These are phyloP conservation scores for Melitaea athalia DNA, from an alignment of 2,888 invertebrate species.

Conservation along the genomic window DNA sequence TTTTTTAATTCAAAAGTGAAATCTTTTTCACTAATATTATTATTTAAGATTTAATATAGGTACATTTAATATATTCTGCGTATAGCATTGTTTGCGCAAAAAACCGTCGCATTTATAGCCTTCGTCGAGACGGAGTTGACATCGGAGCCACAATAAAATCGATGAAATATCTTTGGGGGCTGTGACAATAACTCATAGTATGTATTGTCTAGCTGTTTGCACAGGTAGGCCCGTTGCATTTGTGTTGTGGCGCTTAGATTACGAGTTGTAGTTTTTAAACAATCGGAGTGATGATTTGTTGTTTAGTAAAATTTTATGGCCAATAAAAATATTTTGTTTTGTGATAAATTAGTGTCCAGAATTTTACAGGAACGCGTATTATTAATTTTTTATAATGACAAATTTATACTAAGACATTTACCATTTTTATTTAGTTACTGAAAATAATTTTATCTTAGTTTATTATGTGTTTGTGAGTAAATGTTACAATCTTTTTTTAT, in stretches of 20 bases:
- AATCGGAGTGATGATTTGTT: constrained; percentile 38
- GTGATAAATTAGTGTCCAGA: constrained; percentile 16
- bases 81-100: constrained; percentile 32
- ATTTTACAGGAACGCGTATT: constrained; percentile 16
- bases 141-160: constrained; percentile 82
- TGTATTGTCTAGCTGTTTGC: constrained; percentile 43
- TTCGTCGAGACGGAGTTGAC: constrained; percentile 78
- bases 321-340: constrained; percentile 38
- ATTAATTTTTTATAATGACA: background rate
- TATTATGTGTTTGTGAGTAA: background rate
- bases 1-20: too few relatives aligned
- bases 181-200: constrained; percentile 67
- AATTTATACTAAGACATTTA: background rate
- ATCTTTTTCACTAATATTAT: too few relatives aligned
- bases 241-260: constrained; percentile 43
- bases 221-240: constrained; percentile 72
- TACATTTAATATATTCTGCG: constrained; percentile 20
- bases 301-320: constrained; percentile 38
- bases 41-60: background rate
- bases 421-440: background rate
- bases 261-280: constrained; percentile 32
- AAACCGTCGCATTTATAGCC: constrained; percentile 59
- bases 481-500: too few relatives aligned
- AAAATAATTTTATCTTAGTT: background rate
- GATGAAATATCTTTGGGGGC: constrained; percentile 78